Conservation (phyloP, 1,140 invertebrate species). For the Zaprionus gabonicus region DNA sequence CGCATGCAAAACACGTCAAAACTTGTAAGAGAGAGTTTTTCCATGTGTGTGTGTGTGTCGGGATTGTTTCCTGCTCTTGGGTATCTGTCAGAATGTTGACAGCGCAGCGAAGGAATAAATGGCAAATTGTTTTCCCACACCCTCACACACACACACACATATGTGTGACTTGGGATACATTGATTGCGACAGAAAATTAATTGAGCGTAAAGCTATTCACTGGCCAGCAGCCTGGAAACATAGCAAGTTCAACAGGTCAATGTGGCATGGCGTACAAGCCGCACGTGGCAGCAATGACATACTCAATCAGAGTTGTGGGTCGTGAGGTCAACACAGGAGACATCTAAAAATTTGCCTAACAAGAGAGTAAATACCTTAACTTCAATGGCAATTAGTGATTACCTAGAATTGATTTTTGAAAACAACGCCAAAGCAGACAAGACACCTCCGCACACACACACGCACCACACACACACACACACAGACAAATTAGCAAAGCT, state of each 20-base stretch:
- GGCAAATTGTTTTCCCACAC: slow-evolving; percentile 56
- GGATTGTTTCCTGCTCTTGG: slow-evolving; percentile 14
- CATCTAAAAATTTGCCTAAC: neutral
- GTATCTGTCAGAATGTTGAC: slow-evolving; percentile 21
- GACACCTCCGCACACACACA: neutral
- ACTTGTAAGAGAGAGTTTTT: neutral
- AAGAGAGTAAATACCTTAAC: slow-evolving; percentile 5
- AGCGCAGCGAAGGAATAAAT: slow-evolving; percentile 18
- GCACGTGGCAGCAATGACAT: neutral
- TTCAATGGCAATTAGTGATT: slow-evolving; percentile 25
- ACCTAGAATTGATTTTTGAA: neutral
- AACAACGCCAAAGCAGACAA: slow-evolving; percentile 4
- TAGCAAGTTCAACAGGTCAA: slow-evolving; percentile 36
- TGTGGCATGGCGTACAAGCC: neutral
- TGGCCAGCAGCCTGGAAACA: slow-evolving; percentile 37
- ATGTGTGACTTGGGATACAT: slow-evolving; percentile 40
- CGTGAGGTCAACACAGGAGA: neutral
- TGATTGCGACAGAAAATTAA: slow-evolving; percentile 71
- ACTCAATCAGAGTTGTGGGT: neutral
- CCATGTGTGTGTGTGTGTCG: neutral
- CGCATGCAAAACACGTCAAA: slow-evolving; percentile 44
- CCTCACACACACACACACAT: slow-evolving; percentile 27
- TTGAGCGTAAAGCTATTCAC: slow-evolving; percentile 62
- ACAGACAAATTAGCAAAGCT: neutral
- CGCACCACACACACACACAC: neutral